A percentile compares a stretch with the other conserved stretches of the same genome.
These are phyloP conservation scores for Euphonia xanthogaster DNA, from an alignment of 2,797 vertebrate genomes.

Conservation along the genomic window DNA sequence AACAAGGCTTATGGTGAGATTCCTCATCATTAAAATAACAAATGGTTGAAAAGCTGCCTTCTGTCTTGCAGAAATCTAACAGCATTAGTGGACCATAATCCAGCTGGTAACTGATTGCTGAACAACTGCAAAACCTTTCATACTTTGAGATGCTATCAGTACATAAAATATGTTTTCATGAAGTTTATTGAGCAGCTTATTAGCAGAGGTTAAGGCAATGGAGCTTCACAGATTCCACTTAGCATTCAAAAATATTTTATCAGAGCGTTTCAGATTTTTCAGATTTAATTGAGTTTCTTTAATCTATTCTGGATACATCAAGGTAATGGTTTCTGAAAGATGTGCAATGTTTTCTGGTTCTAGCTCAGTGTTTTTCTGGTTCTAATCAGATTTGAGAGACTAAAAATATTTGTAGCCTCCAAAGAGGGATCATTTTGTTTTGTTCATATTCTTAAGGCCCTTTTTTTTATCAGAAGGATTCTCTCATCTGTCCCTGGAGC, in stretches of 20 bases:
- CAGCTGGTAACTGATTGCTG: conserved; percentile 70
- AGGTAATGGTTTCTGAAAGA: neutral
- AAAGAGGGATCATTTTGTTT: neutral
- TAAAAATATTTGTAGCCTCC: neutral
- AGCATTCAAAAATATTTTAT: conserved; percentile 34
- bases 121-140: conserved; percentile 57
- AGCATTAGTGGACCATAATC: conserved; percentile 70
- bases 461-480: neutral
- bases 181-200: conserved; percentile 60
- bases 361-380: neutral
- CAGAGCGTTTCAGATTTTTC: conserved; percentile 10
- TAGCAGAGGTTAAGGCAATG: conserved; percentile 30
- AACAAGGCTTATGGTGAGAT: conserved; percentile 75
- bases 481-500: neutral
- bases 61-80: conserved; percentile 73
- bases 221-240: conserved; percentile 34
- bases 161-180: conserved; percentile 42
- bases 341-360: neutral
- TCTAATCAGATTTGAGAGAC: neutral
- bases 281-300: conserved; percentile 15
- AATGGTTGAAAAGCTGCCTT: conserved; percentile 74
- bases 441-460: neutral
- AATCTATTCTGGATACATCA: neutral
- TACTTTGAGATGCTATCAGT: conserved; percentile 37
- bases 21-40: conserved; percentile 77